Evolutionary conservation across 37 sponge, comb jelly and placozoan species (phyloP), one percentile per base, ranked within the genome.

Genomic region (Mnemiopsis leidyi): DNA sequence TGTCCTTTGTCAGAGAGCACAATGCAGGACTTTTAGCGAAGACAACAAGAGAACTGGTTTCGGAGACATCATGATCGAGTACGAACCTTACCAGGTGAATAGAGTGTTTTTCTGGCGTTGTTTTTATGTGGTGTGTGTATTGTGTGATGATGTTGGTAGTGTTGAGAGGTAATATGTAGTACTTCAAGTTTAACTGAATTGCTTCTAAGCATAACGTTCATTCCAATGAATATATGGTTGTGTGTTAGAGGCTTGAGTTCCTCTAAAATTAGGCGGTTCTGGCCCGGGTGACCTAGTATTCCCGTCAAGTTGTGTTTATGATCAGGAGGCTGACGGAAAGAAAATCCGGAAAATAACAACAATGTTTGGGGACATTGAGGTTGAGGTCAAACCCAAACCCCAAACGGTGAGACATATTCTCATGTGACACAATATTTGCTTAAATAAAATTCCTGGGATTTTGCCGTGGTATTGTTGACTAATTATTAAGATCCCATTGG

Each of bases 301-400:
- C n/a, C n/a, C n/a, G n/a, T 48, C 61, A 48, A 48, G 61, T 13
- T 48, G 61, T 48, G 61, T n/a, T 48, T 48, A 48, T 18, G 61
- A 18, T 71, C 75, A 23, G 75, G 75, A 24, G 26, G 3, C 30
- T n/a, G n/a, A n/a, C n/a, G n/a, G n/a, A n/a, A 28, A 40, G 25
- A 85, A 40, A 85, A 9, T 1, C 28, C 38, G 61, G 90, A 39
- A 33, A 21, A 25, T 85, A 20, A 40, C 90, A 23, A 85, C 90
- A 29, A 38, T 40, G 61, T 85, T 40, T 85, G 90, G 90, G 24
- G 90, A 85, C 24, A 85, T 85, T n/a, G 61, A 20, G 9, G 36
- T 85, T 38, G 90, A 85, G 90, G 38, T 24, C 25, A 61, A 85
- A 21, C 90, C 90, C 7, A 61, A 85, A 21, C 90, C 90, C 7